Evolutionary conservation across 2,113 vertebrate species (phyloP), one percentile per base, ranked within the genome.

Genomic region (Anguilla rostrata): DNA sequence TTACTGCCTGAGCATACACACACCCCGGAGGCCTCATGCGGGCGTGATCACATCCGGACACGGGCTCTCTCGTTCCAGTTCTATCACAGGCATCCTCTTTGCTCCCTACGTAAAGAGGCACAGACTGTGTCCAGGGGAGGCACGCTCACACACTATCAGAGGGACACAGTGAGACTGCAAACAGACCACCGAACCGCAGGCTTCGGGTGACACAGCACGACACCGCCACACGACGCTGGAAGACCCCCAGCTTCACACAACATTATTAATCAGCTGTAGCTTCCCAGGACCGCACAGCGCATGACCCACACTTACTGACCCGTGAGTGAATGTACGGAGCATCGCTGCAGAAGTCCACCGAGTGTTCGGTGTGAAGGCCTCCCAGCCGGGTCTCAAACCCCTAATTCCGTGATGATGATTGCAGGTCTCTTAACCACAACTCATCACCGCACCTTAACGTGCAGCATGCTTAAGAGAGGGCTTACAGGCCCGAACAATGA

Each of bases 21-120:
- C 83, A 83, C 81, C 85, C 83, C 60, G 29, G 84, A 34, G 39
- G 18, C 63, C 41, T 56, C 49, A 78, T 71, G 81, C 0, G 22
- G 75, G 56, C 20, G 20, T 22, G 26, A 53, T 57, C 49, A 60
- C n/a, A 18, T 39, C 49, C n/a, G 8, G 26, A 9, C 26, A 66
- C 8, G 22, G 4, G 8, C 71, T 6, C n/a, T 34, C 26, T 34
- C n/a, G 4, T 29, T 11, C 9, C 5, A 34, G 18, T 26, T 26
- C 26, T 12, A 11, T 9, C 20, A 34, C 71, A 75, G 71, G 34
- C 71, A 12, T 34, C 2, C 71, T 34, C n/a, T 75, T 75, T 75
- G 8, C 71, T 34, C 71, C 71, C 71, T 75, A 11, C n/a, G 11
- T 75, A 5, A 66, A 75, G n/a, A 75, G 5, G 71, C 5, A 75